Conservation (phyloP, 2,797 vertebrate genomes). For the Neopelma chrysocephalum region DNA sequence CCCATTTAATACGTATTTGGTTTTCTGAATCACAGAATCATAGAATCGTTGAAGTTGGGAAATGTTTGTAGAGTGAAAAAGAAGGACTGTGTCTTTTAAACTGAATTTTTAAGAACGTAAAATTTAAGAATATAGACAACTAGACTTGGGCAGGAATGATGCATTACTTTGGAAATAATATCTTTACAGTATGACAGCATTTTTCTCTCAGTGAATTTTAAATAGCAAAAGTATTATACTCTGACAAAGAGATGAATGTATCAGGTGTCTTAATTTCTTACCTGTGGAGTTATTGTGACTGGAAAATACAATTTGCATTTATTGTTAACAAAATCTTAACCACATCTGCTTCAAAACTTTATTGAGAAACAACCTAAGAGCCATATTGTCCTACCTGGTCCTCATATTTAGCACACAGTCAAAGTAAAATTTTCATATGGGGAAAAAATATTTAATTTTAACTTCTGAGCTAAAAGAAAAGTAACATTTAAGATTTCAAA, state of each 20-base stretch:
- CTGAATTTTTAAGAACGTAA: background rate
- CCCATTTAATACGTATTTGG: background rate
- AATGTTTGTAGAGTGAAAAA: background rate
- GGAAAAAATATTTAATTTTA: background rate
- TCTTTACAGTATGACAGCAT: background rate
- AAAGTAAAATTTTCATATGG: background rate
- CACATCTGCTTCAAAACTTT: background rate
- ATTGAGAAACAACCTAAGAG: background rate
- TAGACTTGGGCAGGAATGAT: background rate
- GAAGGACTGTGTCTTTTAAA: background rate
- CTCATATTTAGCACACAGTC: background rate
- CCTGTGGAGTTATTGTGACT: background rate
- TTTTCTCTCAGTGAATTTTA: background rate
- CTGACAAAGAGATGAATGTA: background rate
- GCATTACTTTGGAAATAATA: background rate
- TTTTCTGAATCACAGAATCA: background rate
- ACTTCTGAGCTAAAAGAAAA: background rate
- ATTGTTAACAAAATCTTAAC: background rate
- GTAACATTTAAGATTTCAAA: background rate
- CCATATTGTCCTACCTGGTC: background rate
- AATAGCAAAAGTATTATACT: background rate
- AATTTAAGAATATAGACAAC: background rate
- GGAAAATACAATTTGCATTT: background rate
- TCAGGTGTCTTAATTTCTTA: slow-evolving; percentile 7
- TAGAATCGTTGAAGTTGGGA: background rate